Percentiles rank a stretch among this genome's conserved stretches.
phyloP scores from a whole-genome alignment of 2,797 vertebrate species.

The Spondyliosoma cantharus region DNA sequence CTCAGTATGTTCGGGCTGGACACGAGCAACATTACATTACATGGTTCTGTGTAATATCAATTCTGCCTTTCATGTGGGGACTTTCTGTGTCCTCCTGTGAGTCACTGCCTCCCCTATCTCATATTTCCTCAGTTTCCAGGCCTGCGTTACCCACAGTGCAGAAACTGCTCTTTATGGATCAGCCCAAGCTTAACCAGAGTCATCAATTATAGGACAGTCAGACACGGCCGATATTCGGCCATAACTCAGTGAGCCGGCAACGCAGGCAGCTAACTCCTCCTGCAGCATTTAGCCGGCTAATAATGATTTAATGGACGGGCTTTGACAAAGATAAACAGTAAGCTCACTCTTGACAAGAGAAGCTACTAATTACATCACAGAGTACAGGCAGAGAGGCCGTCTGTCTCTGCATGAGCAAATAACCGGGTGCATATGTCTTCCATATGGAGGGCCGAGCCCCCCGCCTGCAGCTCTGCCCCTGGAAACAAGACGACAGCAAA shows the following conservation, averaged over 20 bases:
- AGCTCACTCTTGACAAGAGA: constrained; percentile 66
- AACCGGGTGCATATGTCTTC: constrained; percentile 63
- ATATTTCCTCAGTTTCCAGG: constrained; percentile 71
- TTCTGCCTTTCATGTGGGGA: constrained; percentile 71
- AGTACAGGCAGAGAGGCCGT: constrained; percentile 54
- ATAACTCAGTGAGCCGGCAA: constrained; percentile 67
- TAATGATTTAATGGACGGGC: constrained; percentile 74
- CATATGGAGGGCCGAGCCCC: constrained; percentile 64
- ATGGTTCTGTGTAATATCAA: constrained; percentile 57
- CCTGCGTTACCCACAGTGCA: constrained; percentile 70
- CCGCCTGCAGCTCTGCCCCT: constrained; percentile 47
- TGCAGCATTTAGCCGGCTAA: constrained; percentile 74
- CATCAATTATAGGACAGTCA: constrained; percentile 74
- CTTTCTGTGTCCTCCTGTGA: constrained; percentile 72
- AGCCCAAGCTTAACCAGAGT: constrained; percentile 56
- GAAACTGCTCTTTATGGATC: constrained; percentile 75
- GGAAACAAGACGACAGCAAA: constrained; percentile 48
- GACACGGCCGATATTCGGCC: constrained; percentile 70
- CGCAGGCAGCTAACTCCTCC: constrained; percentile 64
- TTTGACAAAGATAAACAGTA: constrained; percentile 72
- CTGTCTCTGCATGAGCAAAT: constrained; percentile 58
- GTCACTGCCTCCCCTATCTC: constrained; percentile 73
- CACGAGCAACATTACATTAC: constrained; percentile 55
- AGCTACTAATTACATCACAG: constrained; percentile 76
- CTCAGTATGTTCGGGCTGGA: constrained; percentile 29